Evolutionary conservation across 2,888 invertebrate genomes (phyloP).

Genomic region (Brassicogethes aeneus): DNA sequence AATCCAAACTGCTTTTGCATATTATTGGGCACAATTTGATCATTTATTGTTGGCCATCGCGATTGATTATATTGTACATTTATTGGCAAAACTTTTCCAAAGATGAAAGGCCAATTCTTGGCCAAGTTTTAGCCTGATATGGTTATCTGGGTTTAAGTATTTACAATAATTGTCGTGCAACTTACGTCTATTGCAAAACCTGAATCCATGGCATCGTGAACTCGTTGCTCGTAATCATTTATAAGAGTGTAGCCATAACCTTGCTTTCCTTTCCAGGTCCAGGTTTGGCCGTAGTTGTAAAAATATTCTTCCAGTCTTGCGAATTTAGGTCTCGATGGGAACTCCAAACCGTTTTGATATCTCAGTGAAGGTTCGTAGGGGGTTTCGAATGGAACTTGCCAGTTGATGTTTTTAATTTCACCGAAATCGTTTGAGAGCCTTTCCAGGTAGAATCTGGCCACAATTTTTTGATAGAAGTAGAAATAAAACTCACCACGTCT

Average conservation of each 20-base stretch:
- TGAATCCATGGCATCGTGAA: slow-evolving; percentile 49
- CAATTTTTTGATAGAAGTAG: slow-evolving; percentile 56
- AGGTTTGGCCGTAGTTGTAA: slow-evolving; percentile 31
- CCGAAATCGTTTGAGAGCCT: slow-evolving; percentile 61
- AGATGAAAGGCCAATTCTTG: no score
- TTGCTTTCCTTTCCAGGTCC: slow-evolving; percentile 38
- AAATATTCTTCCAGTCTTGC: slow-evolving; percentile 43
- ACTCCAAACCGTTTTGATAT: slow-evolving; percentile 56
- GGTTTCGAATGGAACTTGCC: slow-evolving; percentile 44
- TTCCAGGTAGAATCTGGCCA: slow-evolving; percentile 67
- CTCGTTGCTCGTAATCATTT: slow-evolving; percentile 44
- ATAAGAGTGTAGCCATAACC: slow-evolving; percentile 42
- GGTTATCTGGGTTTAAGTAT: no score
- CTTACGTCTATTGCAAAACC: slow-evolving; percentile 41
- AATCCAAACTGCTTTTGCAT: no score
- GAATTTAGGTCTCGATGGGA: slow-evolving; percentile 53
- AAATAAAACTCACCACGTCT: slow-evolving; percentile 57
- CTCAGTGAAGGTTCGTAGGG: slow-evolving; percentile 57
- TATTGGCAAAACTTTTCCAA: no score
- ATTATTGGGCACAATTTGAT: no score
- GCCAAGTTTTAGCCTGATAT: no score
- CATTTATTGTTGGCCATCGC: no score
- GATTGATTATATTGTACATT: no score
- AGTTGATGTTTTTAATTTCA: slow-evolving; percentile 52
- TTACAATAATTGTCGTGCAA: no score